Base-by-base conservation (phyloP, 2,113 vertebrate genomes). In the Cheilinus undulatus region DNA sequence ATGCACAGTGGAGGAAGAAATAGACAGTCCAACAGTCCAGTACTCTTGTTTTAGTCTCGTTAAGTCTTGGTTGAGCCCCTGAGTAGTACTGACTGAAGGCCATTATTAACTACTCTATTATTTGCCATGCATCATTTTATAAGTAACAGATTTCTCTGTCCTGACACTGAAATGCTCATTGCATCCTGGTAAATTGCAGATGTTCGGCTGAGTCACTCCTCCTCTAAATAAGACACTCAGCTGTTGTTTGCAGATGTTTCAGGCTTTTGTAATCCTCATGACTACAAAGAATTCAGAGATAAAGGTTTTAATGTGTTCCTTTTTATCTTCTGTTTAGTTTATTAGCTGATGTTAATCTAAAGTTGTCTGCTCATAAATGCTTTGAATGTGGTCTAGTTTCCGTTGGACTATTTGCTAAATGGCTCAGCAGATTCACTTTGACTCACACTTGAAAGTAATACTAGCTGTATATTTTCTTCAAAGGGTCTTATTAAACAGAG, bases 171-270 rank as follows among this genome's bases (percentile, higher is more conserved):
- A 14, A 38, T 17, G 36, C n/a, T 26, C 17, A 40, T 36, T 22
- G 12, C 42, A 22, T 66, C 40, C 17, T 1, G 12, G 50, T 34
- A n/a, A 8, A n/a, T 14, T 53, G 14, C 9, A 45, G 34, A 42
- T 40, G 49, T 69, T 23, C 12, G 14, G 42, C 42, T 49, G 43
- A 69, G 13, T 59, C 54, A 50, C 51, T 26, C 22, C 3, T 30
- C 8, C 14, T 13, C 2, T 52, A 45, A n/a, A 15, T 45, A 2
- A 46, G 45, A 11, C 22, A 38, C 5, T 11, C 11, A 20, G 49
- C 51, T 56, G 27, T 45, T 54, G 27, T 66, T 66, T 14, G 36
- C 38, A 43, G 26, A 40, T 66, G 26, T 65, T 65, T 14, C n/a
- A 26, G 50, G 56, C n/a, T 10, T 52, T 32, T 52, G 12, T 52